phyloP scores from a whole-genome alignment of 2,797 vertebrate genomes.

The Octomys mimax region DNA sequence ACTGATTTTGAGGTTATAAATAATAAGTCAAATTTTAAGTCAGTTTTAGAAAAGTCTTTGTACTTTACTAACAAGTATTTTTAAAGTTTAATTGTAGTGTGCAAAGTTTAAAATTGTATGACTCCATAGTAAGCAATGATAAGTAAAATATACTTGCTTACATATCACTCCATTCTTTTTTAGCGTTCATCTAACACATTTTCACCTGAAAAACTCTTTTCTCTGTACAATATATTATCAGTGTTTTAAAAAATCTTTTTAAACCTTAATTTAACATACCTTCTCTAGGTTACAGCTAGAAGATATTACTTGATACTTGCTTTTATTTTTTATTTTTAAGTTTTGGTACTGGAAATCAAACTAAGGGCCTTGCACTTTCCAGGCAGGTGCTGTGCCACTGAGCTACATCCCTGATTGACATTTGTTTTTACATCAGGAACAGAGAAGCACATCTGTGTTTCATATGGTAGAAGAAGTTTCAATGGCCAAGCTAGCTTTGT shows the following conservation, averaged over 20 bases:
- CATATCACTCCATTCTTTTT: background rate
- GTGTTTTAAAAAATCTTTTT: background rate
- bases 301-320: background rate
- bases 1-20: slow-evolving; percentile 3
- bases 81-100: background rate
- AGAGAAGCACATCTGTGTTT: background rate
- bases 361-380: too few relatives aligned
- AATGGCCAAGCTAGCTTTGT: background rate
- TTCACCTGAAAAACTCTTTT: background rate
- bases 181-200: background rate
- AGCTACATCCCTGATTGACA: background rate
- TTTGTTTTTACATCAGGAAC: background rate
- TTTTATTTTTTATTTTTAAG: too few relatives aligned
- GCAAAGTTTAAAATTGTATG: background rate
- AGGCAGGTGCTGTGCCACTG: too few relatives aligned
- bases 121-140: background rate
- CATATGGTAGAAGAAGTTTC: background rate
- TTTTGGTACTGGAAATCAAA: too few relatives aligned
- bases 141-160: background rate
- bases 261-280: background rate
- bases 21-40: slow-evolving; percentile 49
- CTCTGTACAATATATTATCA: background rate
- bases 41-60: background rate
- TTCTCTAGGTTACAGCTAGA: background rate
- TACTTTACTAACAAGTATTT: slow-evolving; percentile 36